Base-by-base conservation (phyloP, 2,797 vertebrate species). In the Thripadectes ignobilis region DNA sequence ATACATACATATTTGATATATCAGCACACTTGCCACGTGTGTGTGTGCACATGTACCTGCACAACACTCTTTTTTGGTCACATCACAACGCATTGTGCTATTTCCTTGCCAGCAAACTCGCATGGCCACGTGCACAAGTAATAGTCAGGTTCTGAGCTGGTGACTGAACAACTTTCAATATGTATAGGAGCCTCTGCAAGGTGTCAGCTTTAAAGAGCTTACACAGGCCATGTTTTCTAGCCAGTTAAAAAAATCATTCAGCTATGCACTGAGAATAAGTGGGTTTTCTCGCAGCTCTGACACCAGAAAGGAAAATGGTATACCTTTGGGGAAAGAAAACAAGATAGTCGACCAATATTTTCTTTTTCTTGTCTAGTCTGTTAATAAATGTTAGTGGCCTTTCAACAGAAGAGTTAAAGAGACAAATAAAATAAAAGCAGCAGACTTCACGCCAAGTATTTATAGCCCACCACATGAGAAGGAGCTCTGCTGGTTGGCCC, bases 21-120 rank as follows among this genome's bases (percentile, higher is more conserved):
- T 58, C 58, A 72, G 45, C 3, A 4, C 6, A 1, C 4, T 10
- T 14, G 20, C 4, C 2, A 2, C 2, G 5, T 17, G 2, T 23
- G 24, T 12, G 3, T 32, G 20, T 54, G 49, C 12, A 14, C 30
- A 16, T 18, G 3, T 23, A 71, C n/a, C 57, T 49, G 54, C 26
- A 43, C 23, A 68, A 72, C 5, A 55, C 0, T 1, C 14, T 38
- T 87, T 87, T 59, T 27, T 45, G 7, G 22, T 51, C 65, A 57
- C 30, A 10, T 65, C 34, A 30, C 6, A 15, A 38, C 15, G 19
- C 29, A 76, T 18, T 48, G 23, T 71, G 29, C 3, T 54, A 52
- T 55, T 69, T 79, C n/a, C 46, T 89, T 74, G 80, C 29, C 81
- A 72, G 62, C 12, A 38, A 84, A 59, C 20, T 68, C 73, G 57